Base-by-base conservation (phyloP, 2,888 invertebrate species). In the Rosalia funebris region DNA sequence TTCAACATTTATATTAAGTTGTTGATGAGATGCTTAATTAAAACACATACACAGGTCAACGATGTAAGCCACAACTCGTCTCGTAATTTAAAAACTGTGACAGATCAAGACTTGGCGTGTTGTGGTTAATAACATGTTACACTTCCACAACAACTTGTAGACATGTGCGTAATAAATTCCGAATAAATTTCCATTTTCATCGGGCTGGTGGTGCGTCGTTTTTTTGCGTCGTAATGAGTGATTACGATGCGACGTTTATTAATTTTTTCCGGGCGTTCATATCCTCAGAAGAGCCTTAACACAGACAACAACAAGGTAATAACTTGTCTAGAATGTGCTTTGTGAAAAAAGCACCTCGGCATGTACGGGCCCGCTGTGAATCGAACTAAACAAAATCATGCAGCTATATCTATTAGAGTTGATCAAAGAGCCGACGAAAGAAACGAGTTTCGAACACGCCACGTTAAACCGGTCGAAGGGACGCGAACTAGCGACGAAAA, bases 371-470 rank as follows among this genome's bases (percentile, higher is more conserved):
- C 72, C 71, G 73, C 74, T 77, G 75, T 71, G 75, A 73, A 75
- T 71, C 72, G 69, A 75, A 73, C 76, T 72, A 52, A 73, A 75
- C 75, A 74, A 76, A 77, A 76, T 74, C 75, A 75, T 72, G 74
- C 73, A 70, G 73, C 73, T 72, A 73, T 73, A 70, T 75, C 75
- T 75, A 76, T 71, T 73, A 75, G 71, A 71, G 65, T 66, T 66
- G 69, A 76, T 75, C 77, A 76, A 75, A 77, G 77, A 66, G 70
- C 74, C 74, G 75, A 71, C 74, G 56, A 65, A 62, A 67, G 73
- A 72, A 75, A 75, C 75, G 74, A 75, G 75, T 75, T 75, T 76
- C 60, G 70, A 62, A 61, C 53, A 53, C 44, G 50, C 63, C 60
- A 63, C 57, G 50, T 55, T 54, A 44, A 64, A 62, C 65, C 65